Conservation (phyloP, 2,888 invertebrate genomes). For the Cordilura impudica region DNA sequence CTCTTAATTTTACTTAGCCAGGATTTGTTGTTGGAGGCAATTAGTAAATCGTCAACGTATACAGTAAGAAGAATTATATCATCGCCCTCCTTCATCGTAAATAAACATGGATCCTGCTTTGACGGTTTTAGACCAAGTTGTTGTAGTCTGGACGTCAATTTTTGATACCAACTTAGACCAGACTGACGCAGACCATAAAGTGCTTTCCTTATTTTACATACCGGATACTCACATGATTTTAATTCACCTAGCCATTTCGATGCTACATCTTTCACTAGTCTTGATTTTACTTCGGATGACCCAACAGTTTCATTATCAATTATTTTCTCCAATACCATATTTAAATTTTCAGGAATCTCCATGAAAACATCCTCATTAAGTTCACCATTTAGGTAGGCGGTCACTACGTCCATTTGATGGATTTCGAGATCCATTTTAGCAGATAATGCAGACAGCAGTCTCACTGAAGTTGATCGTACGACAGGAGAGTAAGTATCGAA, state of each 20-base stretch:
- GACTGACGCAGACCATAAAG: conserved; percentile 55
- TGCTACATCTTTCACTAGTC: neutral
- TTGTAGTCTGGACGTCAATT: conserved; percentile 31
- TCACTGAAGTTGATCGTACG: conserved; percentile 35
- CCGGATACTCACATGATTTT: conserved; percentile 27
- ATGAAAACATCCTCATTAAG: conserved; percentile 40
- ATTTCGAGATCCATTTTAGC: conserved; percentile 26
- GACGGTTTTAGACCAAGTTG: conserved; percentile 22
- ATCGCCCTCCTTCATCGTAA: conserved; percentile 12
- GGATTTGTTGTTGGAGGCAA: conserved; percentile 43
- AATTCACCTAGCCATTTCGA: conserved; percentile 9
- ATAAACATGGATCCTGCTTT: conserved; percentile 50
- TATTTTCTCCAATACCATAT: conserved; percentile 18
- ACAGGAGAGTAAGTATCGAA: conserved; percentile 36
- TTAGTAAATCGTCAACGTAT: conserved; percentile 58
- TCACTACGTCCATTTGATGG: conserved; percentile 39
- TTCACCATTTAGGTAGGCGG: conserved; percentile 46
- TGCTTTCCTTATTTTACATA: conserved; percentile 46
- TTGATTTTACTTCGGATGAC: neutral
- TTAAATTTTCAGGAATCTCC: conserved; percentile 34
- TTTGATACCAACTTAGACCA: conserved; percentile 44
- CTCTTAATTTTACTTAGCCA: conserved; percentile 40
- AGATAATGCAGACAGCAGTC: conserved; percentile 35
- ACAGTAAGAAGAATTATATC: conserved; percentile 32
- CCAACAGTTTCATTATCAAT: neutral